Evolutionary conservation across 1,140 invertebrate species (phyloP), one percentile per base, ranked within the genome.

Genomic region (Oscheius sp.): DNA sequence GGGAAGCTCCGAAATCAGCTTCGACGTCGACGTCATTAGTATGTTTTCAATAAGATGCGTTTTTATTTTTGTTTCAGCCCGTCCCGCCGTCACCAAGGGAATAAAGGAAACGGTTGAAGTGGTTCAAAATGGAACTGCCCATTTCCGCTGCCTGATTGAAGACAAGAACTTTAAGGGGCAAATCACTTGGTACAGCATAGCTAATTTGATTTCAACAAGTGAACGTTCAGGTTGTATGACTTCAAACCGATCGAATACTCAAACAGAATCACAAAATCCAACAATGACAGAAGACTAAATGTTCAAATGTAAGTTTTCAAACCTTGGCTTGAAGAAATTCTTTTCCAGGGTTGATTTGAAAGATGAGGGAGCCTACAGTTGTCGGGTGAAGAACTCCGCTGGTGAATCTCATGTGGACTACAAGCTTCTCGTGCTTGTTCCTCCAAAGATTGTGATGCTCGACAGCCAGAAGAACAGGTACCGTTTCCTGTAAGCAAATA

Each of bases 1-100:
- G 55, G 86, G 86, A 28, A 84, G 81, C 28, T 78, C 76, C 18
- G 79, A 77, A 36, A 80, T 85, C 7, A 72, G 81, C 23, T 87
- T 84, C 71, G 68, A 79, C 58, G 79, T 87, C 7, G 81, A 80
- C 77, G 83, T 87, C 31, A 79, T 85, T 66, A 73, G 76, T 78
- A 49, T 46, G 74, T 76, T 4, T 26, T 28, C 18, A 7, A 65
- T 35, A 18, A 10, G 46, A 61, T 29, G 3, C 1, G n/a, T 23
- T 32, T 15, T 13, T 2, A 18, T 34, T 1, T n/a, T n/a, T 3
- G 23, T 52, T 76, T 65, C 34, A 78, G 75, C 76, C 34, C 64
- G 73, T 2, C 77, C 77, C 36, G 68, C 73, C 58, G 63, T 78
- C 34, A 58, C 62, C 3, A 67, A 78, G 70, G 62, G 61, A 18